phyloP scores from a whole-genome alignment of 2,888 invertebrate genomes.

The Flexamia atlantica region DNA sequence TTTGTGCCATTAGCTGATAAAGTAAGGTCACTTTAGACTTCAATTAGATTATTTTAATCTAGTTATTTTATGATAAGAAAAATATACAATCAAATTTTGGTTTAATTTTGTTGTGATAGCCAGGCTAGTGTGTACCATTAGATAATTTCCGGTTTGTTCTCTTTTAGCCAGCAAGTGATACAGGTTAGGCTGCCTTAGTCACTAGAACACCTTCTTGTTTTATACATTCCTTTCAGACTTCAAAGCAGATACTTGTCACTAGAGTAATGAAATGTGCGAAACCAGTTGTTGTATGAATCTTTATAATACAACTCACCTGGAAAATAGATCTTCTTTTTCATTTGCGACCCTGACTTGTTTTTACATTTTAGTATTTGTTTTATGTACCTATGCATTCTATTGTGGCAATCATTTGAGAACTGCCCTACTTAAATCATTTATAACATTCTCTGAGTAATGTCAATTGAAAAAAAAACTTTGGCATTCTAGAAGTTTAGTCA shows the following conservation, averaged over 20 bases:
- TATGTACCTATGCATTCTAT: no score
- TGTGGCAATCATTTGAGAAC: no score
- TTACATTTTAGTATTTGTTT: no score
- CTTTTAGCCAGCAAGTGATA: slow-evolving; percentile 27
- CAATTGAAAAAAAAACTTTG: no score
- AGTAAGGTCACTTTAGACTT: not conserved
- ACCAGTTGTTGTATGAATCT: slow-evolving; percentile 43
- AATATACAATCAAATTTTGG: slow-evolving; percentile 36
- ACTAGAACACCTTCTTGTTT: slow-evolving; percentile 53
- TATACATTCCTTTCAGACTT: slow-evolving; percentile 38
- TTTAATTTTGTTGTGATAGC: slow-evolving; percentile 43
- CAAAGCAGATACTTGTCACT: slow-evolving; percentile 36
- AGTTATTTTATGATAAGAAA: slow-evolving; percentile 23
- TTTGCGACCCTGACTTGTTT: not conserved
- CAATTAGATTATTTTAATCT: slow-evolving; percentile 4
- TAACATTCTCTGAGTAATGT: no score
- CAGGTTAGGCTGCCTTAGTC: slow-evolving; percentile 53
- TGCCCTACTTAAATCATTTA: no score
- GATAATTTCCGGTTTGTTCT: slow-evolving; percentile 20
- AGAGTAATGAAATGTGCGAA: slow-evolving; percentile 44
- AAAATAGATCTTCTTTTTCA: not conserved
- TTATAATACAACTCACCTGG: slow-evolving; percentile 53
- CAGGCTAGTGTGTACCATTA: slow-evolving; percentile 31
- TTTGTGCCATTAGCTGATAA: slow-evolving; percentile 33
- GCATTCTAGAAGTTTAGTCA: no score